phyloP scores from a whole-genome alignment of 2,888 invertebrate genomes.

The Ischnura elegans region DNA sequence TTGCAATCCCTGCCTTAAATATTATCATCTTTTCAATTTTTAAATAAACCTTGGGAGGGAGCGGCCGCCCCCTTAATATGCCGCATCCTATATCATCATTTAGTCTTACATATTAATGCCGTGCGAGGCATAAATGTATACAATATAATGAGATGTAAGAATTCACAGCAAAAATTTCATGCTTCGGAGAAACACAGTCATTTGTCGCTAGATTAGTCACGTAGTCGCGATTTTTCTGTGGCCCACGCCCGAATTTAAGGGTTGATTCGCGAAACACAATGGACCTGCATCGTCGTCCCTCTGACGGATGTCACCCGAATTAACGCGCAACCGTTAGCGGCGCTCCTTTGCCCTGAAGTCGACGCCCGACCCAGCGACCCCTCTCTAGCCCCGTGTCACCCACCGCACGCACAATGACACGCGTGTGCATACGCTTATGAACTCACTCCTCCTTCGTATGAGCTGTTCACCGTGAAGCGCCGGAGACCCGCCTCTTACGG shows the following conservation, averaged over 20 bases:
- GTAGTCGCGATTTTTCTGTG: neutral
- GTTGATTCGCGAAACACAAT: neutral
- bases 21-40: too few relatives aligned
- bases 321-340: neutral
- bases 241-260: neutral
- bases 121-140: too few relatives aligned
- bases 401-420: neutral
- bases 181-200: too few relatives aligned
- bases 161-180: too few relatives aligned
- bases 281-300: neutral
- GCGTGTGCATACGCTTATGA: neutral
- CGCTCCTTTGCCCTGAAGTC: neutral
- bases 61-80: too few relatives aligned
- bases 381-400: neutral
- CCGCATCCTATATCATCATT: too few relatives aligned
- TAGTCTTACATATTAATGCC: too few relatives aligned
- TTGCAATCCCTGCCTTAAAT: too few relatives aligned
- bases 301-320: neutral
- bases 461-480: neutral
- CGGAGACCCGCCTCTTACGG: neutral
- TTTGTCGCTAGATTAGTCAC: too few relatives aligned
- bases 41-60: too few relatives aligned
- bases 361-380: neutral
- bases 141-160: too few relatives aligned
- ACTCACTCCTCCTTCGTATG: neutral